Evolutionary conservation across 2,888 invertebrate species (phyloP), one percentile per base, ranked within the genome.

Genomic region (Coleophora flavipennella): DNA sequence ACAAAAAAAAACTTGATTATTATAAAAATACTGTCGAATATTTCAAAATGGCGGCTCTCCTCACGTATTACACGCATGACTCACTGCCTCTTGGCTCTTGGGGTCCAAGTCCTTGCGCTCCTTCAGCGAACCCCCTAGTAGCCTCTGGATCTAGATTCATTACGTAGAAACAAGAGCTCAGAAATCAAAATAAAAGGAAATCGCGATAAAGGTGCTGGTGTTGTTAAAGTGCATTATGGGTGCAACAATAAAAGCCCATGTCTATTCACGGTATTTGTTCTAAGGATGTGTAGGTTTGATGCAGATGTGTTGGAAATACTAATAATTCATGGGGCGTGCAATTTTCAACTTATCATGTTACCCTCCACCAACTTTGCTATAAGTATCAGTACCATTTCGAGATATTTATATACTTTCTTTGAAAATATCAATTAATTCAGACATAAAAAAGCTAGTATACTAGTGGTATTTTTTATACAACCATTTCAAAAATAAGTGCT

Each of bases 111-210:
- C 86, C 70, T 90, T 88, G 51, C 88, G 84, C 57, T 87, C 78
- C 79, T 87, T 88, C 62, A 90, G 68, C 33, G 88, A 85, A 61
- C 92, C 92, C 55, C 91, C 91, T 77, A 93, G 88, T 72, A 93
- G 87, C 61, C 87, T 88, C 66, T 90, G 90, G 71, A 92, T 91
- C 92, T 90, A 87, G 55, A 69, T 73, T 68, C 44, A 58, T 50
- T 62, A 58, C 49, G 61, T 60, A 73, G 54, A 59, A 65, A 64
- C 58, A 65, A 57, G 3, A 20, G 56, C 59, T 60, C 55, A 63
- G 56, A 55, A 62, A 65, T 59, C 53, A 48, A 53, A 55, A 62
- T 59, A 64, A 65, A 55, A 42, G 41, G 57, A 49, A 59, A 45
- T 48, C 6, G 20, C 3, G 6, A 20, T 20, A 20, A 20, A 20